Percentiles rank a stretch among this genome's conserved stretches.
phyloP scores from a whole-genome alignment of 2,113 vertebrate species.

The Eurypyga helias region DNA sequence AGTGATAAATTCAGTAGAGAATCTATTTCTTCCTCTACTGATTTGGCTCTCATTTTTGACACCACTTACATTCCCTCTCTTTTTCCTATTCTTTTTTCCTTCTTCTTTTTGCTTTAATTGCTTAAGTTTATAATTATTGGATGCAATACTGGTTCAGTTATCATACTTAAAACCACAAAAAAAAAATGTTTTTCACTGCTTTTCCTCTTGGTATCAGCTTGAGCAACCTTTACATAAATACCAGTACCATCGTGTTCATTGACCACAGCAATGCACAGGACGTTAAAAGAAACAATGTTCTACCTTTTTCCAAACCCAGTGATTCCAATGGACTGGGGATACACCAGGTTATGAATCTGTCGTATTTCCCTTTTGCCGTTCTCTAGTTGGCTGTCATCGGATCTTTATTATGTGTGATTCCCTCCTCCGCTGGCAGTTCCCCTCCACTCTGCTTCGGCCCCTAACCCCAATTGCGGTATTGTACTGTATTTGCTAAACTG shows the following conservation, averaged over 20 bases:
- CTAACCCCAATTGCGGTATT: accelerated
- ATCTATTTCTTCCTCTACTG: neutral
- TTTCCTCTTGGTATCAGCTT: neutral
- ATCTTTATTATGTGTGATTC: neutral
- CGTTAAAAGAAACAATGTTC: neutral
- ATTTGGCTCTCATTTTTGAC: neutral
- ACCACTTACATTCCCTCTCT: neutral
- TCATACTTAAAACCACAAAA: neutral
- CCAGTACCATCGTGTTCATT: neutral
- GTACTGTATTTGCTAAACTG: neutral
- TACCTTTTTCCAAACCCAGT: neutral
- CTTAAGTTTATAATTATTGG: neutral
- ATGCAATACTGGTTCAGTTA: neutral
- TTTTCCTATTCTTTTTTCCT: neutral
- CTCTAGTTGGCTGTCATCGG: neutral
- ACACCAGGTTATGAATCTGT: neutral
- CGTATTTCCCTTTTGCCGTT: neutral
- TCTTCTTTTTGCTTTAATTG: neutral
- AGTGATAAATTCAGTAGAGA: neutral
- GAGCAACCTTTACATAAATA: neutral
- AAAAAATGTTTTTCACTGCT: neutral
- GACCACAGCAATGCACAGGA: neutral
- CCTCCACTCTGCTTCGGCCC: neutral
- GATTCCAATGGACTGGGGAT: neutral
- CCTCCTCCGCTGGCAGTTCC: neutral